Percentiles rank a stretch among this genome's conserved stretches.
Evolutionary conservation across 2,113 vertebrate species (phyloP).

Genomic region (Mungos mungo): DNA sequence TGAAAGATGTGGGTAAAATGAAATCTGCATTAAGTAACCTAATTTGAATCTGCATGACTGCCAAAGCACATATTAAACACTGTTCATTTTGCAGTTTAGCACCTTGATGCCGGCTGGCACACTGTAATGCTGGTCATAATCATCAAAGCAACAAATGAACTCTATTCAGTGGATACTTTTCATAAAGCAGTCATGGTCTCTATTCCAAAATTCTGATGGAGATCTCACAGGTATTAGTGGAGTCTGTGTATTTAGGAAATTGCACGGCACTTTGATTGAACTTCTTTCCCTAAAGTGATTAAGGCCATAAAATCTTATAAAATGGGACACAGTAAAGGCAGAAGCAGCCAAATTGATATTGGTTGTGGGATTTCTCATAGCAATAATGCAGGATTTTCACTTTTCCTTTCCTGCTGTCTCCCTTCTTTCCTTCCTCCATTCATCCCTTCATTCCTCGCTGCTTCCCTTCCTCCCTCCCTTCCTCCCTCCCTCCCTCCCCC

Average conservation of each 20-base stretch:
- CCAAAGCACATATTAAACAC: not conserved
- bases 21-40: not conserved
- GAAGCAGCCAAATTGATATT: not conserved
- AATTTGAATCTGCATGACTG: not conserved
- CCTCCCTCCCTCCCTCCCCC: too few species aligned
- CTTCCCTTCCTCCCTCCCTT: not conserved
- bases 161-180: not conserved
- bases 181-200: not conserved
- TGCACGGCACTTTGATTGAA: not conserved
- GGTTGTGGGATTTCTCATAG: conserved; percentile 49
- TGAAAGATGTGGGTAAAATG: not conserved
- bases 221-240: not conserved
- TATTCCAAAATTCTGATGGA: conserved; percentile 35
- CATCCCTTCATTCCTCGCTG: not conserved
- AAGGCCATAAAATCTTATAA: conserved; percentile 54
- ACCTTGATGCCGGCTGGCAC: not conserved
- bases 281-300: conserved; percentile 38
- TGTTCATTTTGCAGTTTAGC: not conserved
- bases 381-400: not conserved
- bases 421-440: not conserved
- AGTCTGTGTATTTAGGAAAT: conserved; percentile 12
- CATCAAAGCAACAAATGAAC: not conserved
- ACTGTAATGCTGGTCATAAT: not conserved
- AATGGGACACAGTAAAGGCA: not conserved
- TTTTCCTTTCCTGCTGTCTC: not conserved